Evolutionary conservation across 2,888 invertebrate species (phyloP).

Genomic region (Dilophus febrilis): DNA sequence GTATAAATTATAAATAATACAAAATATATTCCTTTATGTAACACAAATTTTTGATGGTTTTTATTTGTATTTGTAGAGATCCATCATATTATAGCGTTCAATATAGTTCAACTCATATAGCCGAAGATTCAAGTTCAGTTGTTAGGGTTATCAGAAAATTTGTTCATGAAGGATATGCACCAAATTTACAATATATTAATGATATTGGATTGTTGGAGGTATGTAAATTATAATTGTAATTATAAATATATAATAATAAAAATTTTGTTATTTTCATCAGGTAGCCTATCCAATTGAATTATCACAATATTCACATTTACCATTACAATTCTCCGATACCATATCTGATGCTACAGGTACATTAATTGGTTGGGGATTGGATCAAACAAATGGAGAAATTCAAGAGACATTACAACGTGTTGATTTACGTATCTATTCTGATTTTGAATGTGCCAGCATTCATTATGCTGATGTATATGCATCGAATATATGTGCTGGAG

Average conservation of each 20-base stretch:
- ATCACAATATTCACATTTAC: not conserved
- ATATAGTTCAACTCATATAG: not conserved
- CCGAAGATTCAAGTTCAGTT: conserved; percentile 15
- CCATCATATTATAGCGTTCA: not conserved
- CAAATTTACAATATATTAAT: too few species aligned
- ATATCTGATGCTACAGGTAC: not conserved
- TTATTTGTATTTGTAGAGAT: not conserved
- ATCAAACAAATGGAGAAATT: conserved; percentile 12
- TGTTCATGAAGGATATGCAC: too few species aligned
- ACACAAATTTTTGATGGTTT: not conserved
- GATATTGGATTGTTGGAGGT: too few species aligned
- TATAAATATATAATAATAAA: too few species aligned
- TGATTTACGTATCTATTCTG: conserved; percentile 13
- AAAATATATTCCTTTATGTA: too few species aligned
- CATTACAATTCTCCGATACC: not conserved
- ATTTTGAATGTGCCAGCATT: conserved; percentile 12
- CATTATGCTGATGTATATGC: conserved; percentile 10
- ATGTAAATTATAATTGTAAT: too few species aligned
- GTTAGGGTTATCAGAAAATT: conserved; percentile 6
- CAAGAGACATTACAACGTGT: conserved; percentile 15
- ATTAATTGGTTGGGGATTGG: conserved; percentile 12
- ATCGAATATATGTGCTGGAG: conserved; percentile 18
- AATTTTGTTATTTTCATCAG: too few species aligned
- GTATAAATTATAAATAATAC: not conserved
- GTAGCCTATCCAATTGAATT: conserved; percentile 26